Evolutionary conservation across 2,113 vertebrate species (phyloP).

Genomic region (Melierax canorus): DNA sequence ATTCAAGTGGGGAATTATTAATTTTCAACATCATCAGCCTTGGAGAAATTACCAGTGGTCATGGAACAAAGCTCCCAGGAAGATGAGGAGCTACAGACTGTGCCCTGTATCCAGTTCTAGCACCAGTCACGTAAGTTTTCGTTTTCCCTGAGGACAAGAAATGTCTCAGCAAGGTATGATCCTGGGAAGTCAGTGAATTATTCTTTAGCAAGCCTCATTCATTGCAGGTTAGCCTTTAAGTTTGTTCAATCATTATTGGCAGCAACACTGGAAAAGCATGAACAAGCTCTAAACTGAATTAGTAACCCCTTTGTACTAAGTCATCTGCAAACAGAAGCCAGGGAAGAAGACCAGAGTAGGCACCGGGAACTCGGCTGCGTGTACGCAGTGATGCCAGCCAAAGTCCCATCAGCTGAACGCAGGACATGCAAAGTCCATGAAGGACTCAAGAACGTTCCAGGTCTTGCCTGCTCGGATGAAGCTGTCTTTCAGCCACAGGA

Average conservation of each 20-base stretch:
- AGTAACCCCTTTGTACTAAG: neutral
- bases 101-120: neutral
- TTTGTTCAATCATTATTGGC: neutral
- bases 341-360: neutral
- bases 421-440: neutral
- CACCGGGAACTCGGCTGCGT: neutral
- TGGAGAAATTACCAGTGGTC: neutral
- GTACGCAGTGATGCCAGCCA: neutral
- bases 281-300: neutral
- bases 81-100: neutral
- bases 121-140: neutral
- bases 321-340: neutral
- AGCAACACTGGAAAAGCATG: neutral
- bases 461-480: neutral
- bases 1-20: constrained; percentile 50
- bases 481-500: neutral
- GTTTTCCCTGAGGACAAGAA: neutral
- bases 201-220: neutral
- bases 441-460: neutral
- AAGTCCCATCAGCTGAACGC: neutral
- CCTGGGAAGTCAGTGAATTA: neutral
- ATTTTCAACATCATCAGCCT: constrained; percentile 32
- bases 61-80: neutral
- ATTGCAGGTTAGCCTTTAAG: neutral
- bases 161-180: neutral